Percentiles rank a stretch among this genome's conserved stretches.
Conservation (phyloP, 2,113 vertebrate species). For the Coptodon rendalli region DNA sequence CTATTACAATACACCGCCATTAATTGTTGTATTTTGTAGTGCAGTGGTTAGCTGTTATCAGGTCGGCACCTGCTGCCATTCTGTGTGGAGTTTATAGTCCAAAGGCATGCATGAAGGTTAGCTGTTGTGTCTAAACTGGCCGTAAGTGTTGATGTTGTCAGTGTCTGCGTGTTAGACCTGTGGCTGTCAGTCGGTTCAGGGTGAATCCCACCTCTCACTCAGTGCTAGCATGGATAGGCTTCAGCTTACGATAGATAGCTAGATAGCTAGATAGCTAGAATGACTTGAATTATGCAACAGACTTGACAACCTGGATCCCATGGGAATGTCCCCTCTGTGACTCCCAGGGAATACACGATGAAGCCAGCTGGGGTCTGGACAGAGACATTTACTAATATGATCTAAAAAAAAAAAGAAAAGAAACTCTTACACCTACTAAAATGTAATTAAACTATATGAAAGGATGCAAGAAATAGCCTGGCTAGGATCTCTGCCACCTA, state of each 20-base stretch:
- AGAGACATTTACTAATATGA: constrained; percentile 23
- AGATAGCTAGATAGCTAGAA: neutral
- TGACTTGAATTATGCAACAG: neutral
- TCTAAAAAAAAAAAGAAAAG: neutral
- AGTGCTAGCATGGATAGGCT: neutral
- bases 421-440: neutral
- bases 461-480: neutral
- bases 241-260: neutral
- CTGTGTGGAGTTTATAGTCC: neutral
- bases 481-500: neutral
- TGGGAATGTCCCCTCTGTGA: constrained; percentile 47
- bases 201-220: neutral
- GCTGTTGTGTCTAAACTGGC: neutral
- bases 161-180: neutral
- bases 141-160: neutral
- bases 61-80: neutral
- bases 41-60: neutral
- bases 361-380: constrained; percentile 50
- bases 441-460: neutral
- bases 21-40: neutral
- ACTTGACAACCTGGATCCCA: constrained; percentile 24
- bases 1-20: neutral
- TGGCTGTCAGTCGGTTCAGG: neutral
- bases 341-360: constrained; percentile 26
- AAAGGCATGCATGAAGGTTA: neutral